Percentiles rank a stretch among this genome's conserved stretches.
phyloP scores from a whole-genome alignment of 2,888 invertebrate species.

The Leuctra nigra region DNA sequence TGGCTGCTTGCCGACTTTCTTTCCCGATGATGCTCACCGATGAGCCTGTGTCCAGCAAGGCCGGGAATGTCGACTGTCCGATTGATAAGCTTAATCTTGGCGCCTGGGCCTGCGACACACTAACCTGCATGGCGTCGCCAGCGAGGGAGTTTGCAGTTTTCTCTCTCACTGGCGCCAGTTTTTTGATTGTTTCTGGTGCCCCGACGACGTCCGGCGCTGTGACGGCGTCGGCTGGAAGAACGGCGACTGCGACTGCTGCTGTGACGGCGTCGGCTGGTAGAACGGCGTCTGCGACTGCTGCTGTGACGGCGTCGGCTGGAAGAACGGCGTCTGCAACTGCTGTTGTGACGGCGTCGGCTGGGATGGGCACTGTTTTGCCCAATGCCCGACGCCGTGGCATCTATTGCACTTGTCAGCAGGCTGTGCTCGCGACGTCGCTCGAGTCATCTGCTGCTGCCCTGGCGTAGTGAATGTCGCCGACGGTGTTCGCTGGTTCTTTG shows the following conservation, averaged over 20 bases:
- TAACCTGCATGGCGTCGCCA: neutral
- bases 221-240: neutral
- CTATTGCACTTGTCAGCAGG: neutral
- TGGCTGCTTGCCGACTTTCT: neutral
- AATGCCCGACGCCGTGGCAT: neutral
- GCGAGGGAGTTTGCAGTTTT: neutral
- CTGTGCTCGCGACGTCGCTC: neutral
- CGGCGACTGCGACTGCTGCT: neutral
- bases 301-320: no score
- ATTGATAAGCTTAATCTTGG: neutral
- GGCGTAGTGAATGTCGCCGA: neutral
- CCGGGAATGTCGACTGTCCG: neutral
- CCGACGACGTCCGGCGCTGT: neutral
- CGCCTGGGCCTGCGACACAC: neutral
- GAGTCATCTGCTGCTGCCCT: no score
- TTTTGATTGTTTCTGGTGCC: neutral
- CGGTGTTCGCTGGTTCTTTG: neutral
- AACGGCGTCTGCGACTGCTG: neutral
- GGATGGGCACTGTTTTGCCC: neutral
- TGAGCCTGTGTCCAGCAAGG: conserved; percentile 25
- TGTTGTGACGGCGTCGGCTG: no score
- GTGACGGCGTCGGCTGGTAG: neutral
- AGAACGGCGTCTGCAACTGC: no score
- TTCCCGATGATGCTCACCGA: no score
- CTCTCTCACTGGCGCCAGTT: neutral